Evolutionary conservation across 2,797 vertebrate species (phyloP).

Genomic region (Decapterus maruadsi): DNA sequence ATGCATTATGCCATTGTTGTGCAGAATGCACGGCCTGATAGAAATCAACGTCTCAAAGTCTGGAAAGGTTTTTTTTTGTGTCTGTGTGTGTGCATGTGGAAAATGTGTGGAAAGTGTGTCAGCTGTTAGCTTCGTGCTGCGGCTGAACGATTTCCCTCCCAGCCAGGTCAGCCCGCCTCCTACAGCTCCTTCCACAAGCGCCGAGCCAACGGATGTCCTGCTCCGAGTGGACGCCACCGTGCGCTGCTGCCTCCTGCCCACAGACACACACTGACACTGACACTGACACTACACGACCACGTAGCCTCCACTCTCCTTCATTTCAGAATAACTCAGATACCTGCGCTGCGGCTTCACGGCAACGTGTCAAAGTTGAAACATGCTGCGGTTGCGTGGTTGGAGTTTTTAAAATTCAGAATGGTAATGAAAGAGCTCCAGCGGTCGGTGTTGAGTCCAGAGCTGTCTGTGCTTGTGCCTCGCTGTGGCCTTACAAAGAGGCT

Average conservation of each 20-base stretch:
- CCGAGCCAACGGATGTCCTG: conserved; percentile 37
- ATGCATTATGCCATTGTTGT: neutral
- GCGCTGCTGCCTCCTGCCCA: conserved; percentile 6
- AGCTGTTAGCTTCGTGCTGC: conserved; percentile 16
- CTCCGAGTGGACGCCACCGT: neutral
- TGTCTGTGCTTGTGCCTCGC: conserved; percentile 25
- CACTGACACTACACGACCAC: no score
- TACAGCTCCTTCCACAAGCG: conserved; percentile 28
- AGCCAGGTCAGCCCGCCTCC: conserved; percentile 34
- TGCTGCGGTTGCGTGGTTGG: neutral
- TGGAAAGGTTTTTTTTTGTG: neutral
- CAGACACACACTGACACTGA: neutral
- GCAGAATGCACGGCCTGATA: neutral
- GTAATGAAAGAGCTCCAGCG: conserved; percentile 12
- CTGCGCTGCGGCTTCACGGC: neutral
- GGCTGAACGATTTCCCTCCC: conserved; percentile 29
- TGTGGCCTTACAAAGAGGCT: conserved; percentile 39
- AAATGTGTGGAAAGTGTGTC: conserved; percentile 19
- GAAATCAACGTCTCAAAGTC: conserved; percentile 10
- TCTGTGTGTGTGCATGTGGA: conserved; percentile 9
- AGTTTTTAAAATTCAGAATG: neutral
- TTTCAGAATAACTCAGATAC: neutral
- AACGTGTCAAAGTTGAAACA: neutral
- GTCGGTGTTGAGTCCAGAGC: conserved; percentile 15
- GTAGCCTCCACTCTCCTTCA: neutral